Conservation (phyloP, 2,113 vertebrate genomes). For the Myotis yumanensis region DNA sequence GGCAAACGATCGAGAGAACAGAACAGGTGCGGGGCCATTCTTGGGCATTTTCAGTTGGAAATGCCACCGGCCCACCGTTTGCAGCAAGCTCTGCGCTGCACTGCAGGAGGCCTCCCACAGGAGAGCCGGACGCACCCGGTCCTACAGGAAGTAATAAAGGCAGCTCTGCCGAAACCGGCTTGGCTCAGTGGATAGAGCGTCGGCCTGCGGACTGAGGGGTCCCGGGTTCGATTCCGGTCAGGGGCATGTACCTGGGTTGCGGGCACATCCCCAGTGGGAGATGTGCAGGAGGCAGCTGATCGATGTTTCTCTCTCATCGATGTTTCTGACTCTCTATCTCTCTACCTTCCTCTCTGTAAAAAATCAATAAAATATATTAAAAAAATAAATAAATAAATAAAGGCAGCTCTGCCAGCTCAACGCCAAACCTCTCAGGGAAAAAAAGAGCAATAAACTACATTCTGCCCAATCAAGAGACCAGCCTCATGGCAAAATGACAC, state of each 20-base stretch:
- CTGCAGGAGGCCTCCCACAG: not conserved
- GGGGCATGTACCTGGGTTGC: too few relatives aligned
- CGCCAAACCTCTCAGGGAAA: not conserved
- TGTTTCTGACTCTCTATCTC: too few relatives aligned
- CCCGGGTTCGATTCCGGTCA: too few relatives aligned
- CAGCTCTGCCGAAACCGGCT: too few relatives aligned
- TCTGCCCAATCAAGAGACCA: not conserved
- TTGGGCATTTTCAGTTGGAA: not conserved
- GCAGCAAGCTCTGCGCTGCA: not conserved
- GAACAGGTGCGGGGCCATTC: not conserved
- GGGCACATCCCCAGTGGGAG: too few relatives aligned
- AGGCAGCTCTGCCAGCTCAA: not conserved
- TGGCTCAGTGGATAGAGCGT: too few relatives aligned
- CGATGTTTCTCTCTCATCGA: too few relatives aligned
- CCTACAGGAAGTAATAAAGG: not conserved
- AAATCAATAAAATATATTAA: too few relatives aligned
- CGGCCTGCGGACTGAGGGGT: too few relatives aligned
- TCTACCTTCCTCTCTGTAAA: too few relatives aligned
- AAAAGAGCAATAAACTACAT: not conserved
- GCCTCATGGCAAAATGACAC: not conserved
- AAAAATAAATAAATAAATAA: too few relatives aligned
- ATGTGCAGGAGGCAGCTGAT: too few relatives aligned
- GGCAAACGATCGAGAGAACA: not conserved
- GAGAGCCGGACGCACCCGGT: not conserved
- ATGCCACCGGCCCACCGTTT: not conserved